Evolutionary conservation across 2,113 vertebrate genomes (phyloP).

Genomic region (Cyanoliseus patagonus): DNA sequence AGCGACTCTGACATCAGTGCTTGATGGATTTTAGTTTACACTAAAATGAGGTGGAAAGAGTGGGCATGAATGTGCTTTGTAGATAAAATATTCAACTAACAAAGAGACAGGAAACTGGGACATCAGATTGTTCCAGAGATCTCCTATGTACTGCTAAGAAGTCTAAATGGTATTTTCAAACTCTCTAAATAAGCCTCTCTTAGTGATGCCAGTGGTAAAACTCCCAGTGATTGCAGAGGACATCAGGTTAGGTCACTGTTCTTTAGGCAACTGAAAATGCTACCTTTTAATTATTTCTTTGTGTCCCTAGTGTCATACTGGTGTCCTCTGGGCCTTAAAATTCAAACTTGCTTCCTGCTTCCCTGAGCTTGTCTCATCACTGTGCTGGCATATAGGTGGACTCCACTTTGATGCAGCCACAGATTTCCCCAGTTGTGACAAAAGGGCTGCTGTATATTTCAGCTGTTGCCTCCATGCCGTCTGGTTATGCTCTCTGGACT

Average conservation of each 20-base stretch:
- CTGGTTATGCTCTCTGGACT: background rate
- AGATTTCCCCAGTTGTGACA: background rate
- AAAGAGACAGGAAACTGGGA: background rate
- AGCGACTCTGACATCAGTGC: background rate
- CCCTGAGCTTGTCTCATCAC: background rate
- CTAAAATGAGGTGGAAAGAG: background rate
- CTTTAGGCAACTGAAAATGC: background rate
- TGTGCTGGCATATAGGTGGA: background rate
- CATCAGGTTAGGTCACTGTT: background rate
- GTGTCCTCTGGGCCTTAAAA: background rate
- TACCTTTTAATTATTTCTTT: background rate
- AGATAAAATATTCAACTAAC: conserved; percentile 9
- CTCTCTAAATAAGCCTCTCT: background rate
- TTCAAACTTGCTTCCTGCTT: background rate
- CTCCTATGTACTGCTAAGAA: background rate
- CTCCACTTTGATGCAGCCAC: background rate
- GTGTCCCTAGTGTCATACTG: background rate
- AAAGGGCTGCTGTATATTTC: background rate
- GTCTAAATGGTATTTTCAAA: background rate
- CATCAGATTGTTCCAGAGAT: background rate
- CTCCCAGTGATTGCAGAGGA: background rate
- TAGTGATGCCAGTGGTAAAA: background rate
- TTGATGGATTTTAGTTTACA: background rate
- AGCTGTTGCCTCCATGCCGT: background rate
- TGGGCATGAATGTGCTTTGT: background rate